These are phyloP conservation scores for Plagodis dolabraria DNA, from an alignment of 2,888 invertebrate species.

Conservation along the genomic window DNA sequence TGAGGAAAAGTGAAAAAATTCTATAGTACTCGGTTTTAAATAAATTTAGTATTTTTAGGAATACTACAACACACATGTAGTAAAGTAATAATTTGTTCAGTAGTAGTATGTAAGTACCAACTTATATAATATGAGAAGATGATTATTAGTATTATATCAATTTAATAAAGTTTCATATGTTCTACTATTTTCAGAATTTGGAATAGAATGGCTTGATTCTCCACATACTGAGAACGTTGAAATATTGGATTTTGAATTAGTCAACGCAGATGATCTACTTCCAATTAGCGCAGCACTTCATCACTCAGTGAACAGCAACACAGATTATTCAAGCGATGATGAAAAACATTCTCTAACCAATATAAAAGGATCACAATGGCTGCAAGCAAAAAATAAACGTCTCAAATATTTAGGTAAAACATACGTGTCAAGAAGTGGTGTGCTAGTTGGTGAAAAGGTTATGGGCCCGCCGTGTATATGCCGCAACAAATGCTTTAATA, in stretches of 20 bases:
- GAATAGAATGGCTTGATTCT: neutral
- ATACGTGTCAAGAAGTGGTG: neutral
- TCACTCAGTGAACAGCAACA: neutral
- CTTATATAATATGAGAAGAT: too few relatives aligned
- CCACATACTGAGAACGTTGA: neutral
- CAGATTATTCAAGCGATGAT: neutral
- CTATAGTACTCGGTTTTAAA: too few relatives aligned
- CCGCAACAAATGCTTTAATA: neutral
- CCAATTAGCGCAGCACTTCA: neutral
- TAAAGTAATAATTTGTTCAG: too few relatives aligned
- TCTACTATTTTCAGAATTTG: neutral
- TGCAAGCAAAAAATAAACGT: neutral
- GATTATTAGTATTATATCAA: too few relatives aligned
- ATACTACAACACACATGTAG: too few relatives aligned
- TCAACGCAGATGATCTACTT: neutral
- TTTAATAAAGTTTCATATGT: too few relatives aligned
- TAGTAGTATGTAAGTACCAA: too few relatives aligned
- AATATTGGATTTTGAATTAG: neutral
- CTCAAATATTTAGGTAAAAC: neutral
- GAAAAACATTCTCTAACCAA: neutral
- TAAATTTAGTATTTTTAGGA: too few relatives aligned
- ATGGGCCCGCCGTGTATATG: neutral
- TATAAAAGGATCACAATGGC: neutral
- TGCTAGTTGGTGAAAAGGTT: neutral
- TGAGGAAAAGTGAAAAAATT: too few relatives aligned